Evolutionary conservation across 1,140 invertebrate genomes (phyloP), one percentile per base, ranked within the genome.

Genomic region (Campodea augens): DNA sequence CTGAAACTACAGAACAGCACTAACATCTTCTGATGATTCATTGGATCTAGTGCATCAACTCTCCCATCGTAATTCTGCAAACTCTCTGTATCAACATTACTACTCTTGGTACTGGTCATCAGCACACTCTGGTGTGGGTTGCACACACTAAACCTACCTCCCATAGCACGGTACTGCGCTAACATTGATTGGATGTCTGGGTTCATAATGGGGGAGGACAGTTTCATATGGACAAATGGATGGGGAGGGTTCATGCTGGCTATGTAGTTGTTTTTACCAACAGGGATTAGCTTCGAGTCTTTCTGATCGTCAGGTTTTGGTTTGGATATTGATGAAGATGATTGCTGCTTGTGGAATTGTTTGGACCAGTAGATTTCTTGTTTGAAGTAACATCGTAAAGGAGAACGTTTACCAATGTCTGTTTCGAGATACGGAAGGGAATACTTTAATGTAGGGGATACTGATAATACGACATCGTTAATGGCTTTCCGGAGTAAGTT

Each of bases 1-100:
- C 85, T 81, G 57, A 85, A 95, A 60, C 86, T 95, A 57, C 88
- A 95, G 58, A 96, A 90, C 23, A 97, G 65, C 23, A 97, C 78
- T 4, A 84, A 75, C 5, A 98, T 61, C 29, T 75, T 64, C 65
- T 98, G 92, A 63, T 97, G 92, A 60, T 81, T 81, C 38, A 71
- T 70, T 0, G 83, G 79, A 58, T 90, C 80, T 1, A 97, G 63
- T 20, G 86, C 85, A 62, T 97, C 91, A 5, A 72, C 52, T 54
- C 66, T 44, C 27, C 52, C 52, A 36, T 53, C 49, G 23, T 25
- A 32, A n/a, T n/a, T n/a, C n/a, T n/a, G n/a, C 23, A 38, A 44
- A 5, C 46, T 32, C 36, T 39, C 44, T n/a, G n/a, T n/a, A n/a
- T n/a, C n/a, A n/a, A n/a, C n/a, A n/a, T n/a, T n/a, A 60, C 57